Evolutionary conservation across 2,888 invertebrate species (phyloP), one percentile per base, ranked within the genome.

Genomic region (Lepeophtheirus nordmannii): DNA sequence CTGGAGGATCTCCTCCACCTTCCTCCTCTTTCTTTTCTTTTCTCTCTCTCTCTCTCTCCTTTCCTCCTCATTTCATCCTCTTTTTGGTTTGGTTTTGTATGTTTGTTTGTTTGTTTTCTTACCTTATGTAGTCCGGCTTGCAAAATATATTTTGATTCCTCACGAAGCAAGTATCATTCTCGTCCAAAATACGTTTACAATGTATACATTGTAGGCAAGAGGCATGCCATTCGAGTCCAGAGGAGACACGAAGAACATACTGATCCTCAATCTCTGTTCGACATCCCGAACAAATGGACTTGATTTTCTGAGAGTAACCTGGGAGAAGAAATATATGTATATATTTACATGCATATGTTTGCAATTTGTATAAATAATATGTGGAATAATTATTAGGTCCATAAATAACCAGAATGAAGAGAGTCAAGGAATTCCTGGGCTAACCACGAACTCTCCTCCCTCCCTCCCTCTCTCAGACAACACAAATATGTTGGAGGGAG

Each of bases 221-320:
- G 69, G 94, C 93, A 80, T 98, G 98, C 94, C 96, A 98, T 80
- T 97, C 96, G 76, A 98, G 83, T 81, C 98, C 94, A 11, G 98
- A 97, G 0, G 94, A 90, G 73, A 98, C 97, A 74, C 93, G 83
- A 73, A 98, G 83, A 78, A 98, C 96, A 83, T 91, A 98, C 80
- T 94, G 96, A 82, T 98, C 98, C 79, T 90, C 89, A 77, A 98
- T 98, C 79, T 89, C 90, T 67, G 89, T 88, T 9, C 94, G 93
- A 78, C 96, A 97, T 64, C 96, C 96, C 74, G 93, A 91, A 80
- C 96, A 97, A 72, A 87, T 82, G 53, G 53, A 46, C 30, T 30
- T 30, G 30, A 30, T 30, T 30, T 30, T 30, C 30, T 30, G 30
- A 30, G 30, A 30, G 30, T 30, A 30, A 30, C 30, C 30, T 30